phyloP scores from a whole-genome alignment of 2,888 invertebrate genomes.

The Melangyna quadrimaculata region DNA sequence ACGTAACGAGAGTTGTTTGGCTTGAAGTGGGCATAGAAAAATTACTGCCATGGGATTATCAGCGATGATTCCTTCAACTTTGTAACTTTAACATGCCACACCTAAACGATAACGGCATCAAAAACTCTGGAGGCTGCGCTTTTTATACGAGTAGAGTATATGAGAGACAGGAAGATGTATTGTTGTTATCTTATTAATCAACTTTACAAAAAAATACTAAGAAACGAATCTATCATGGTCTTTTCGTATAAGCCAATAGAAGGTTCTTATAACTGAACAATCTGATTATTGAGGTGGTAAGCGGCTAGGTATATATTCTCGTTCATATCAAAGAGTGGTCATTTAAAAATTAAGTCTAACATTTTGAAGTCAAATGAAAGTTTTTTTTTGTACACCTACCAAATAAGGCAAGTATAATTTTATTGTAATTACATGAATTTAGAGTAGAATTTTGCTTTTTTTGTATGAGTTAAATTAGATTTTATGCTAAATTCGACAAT shows the following conservation, averaged over 20 bases:
- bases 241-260: neutral
- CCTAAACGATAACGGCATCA: slow-evolving; percentile 11
- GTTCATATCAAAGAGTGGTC: neutral
- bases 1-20: slow-evolving; percentile 1
- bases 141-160: too few species aligned
- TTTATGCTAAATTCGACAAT: too few species aligned
- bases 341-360: neutral
- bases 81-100: slow-evolving; percentile 11
- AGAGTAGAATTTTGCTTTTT: too few species aligned
- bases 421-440: too few species aligned
- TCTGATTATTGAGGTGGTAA: neutral
- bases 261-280: neutral
- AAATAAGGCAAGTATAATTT: too few species aligned
- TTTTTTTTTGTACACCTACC: neutral
- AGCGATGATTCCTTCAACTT: slow-evolving; percentile 27
- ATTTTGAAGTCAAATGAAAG: neutral
- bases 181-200: neutral
- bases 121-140: neutral
- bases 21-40: slow-evolving; percentile 28
- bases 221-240: neutral
- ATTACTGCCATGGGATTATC: slow-evolving; percentile 18
- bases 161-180: slow-evolving; percentile 12
- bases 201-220: neutral
- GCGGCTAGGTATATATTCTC: neutral
- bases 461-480: too few species aligned